Conservation (phyloP, 1,140 invertebrate species). For the Drosophila repletoides region DNA sequence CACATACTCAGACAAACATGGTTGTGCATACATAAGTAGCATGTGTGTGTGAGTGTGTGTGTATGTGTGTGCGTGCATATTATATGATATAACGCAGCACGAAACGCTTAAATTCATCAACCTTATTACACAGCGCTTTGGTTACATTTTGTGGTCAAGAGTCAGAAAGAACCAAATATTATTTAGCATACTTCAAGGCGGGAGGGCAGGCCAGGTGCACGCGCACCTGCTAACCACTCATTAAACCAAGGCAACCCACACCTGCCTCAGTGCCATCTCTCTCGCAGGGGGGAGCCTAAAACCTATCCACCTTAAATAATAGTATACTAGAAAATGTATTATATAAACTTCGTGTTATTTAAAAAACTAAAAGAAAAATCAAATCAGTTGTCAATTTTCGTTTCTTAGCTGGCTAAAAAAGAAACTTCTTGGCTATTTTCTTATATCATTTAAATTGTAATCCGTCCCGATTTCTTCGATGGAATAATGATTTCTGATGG, state of each 20-base stretch:
- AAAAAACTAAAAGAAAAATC: too few relatives aligned
- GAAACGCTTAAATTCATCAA: constrained; percentile 72
- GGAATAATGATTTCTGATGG: too few relatives aligned
- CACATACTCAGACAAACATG: constrained; percentile 27
- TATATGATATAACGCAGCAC: constrained; percentile 60
- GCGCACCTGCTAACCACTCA: constrained; percentile 36
- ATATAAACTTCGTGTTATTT: too few relatives aligned
- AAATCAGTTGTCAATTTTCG: too few relatives aligned
- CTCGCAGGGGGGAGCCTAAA: too few relatives aligned
- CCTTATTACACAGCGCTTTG: constrained; percentile 51
- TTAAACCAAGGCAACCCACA: constrained; percentile 28
- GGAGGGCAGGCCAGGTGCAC: constrained; percentile 18
- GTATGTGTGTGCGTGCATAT: constrained; percentile 32
- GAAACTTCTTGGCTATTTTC: too few relatives aligned
- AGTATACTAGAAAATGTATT: too few relatives aligned
- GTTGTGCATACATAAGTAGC: constrained; percentile 39
- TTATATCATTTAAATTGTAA: too few relatives aligned
- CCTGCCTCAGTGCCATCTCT: too few relatives aligned
- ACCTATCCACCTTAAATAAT: too few relatives aligned
- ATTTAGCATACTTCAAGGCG: constrained; percentile 19
- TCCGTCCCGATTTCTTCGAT: too few relatives aligned
- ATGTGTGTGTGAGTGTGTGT: constrained; percentile 19
- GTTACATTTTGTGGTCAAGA: constrained; percentile 56
- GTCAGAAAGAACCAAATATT: background rate
- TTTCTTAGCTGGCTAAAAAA: too few relatives aligned